Evolutionary conservation across 2,888 invertebrate genomes (phyloP).

Genomic region (Idaea straminata): DNA sequence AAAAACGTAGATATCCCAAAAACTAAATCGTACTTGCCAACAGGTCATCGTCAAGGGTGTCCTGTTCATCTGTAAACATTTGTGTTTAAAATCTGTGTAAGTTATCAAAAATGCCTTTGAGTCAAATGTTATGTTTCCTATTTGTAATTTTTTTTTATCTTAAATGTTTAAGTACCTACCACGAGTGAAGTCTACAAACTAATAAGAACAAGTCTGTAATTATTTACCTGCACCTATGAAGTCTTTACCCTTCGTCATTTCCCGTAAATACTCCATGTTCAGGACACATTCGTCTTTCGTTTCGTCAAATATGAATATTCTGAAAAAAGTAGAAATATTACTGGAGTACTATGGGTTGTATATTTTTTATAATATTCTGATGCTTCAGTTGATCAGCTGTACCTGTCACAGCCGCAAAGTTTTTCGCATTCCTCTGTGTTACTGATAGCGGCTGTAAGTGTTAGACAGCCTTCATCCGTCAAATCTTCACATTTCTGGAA

Average conservation of each 20-base stretch:
- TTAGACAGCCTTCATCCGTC: background rate
- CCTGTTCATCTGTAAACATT: slow-evolving; percentile 30
- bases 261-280: slow-evolving; percentile 43
- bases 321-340: slow-evolving; percentile 26
- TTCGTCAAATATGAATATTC: slow-evolving; percentile 49
- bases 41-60: slow-evolving; percentile 26
- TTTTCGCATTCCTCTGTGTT: slow-evolving; percentile 31
- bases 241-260: slow-evolving; percentile 13
- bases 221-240: slow-evolving; percentile 11
- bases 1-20: slow-evolving; percentile 10
- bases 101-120: too few species aligned
- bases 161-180: too few species aligned
- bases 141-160: too few species aligned
- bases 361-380: slow-evolving; percentile 12
- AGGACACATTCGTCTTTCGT: slow-evolving; percentile 47
- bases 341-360: too few species aligned
- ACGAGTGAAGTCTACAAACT: slow-evolving; percentile 9
- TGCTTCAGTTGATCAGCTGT: slow-evolving; percentile 15
- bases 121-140: too few species aligned
- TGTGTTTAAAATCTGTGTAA: background rate
- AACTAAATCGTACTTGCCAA: slow-evolving; percentile 39
- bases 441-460: slow-evolving; percentile 17
- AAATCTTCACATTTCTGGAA: background rate
- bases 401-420: slow-evolving; percentile 55
- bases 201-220: background rate